phyloP scores from a whole-genome alignment of 1,140 invertebrate genomes.

The Euwallacea similis region DNA sequence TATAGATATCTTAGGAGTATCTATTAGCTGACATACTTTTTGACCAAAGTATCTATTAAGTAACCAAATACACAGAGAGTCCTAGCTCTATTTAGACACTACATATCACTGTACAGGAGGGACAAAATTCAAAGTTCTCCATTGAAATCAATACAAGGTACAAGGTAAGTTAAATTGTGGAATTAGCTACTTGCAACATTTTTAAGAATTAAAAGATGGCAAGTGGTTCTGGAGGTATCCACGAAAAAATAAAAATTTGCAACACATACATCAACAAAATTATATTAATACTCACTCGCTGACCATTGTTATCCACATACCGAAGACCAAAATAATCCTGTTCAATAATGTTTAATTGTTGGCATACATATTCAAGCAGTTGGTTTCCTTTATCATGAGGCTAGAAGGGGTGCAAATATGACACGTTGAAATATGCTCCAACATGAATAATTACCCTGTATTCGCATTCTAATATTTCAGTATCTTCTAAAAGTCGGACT shows the following conservation, averaged over 20 bases:
- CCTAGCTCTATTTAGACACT: no score
- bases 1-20: no score
- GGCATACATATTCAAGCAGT: constrained; percentile 91
- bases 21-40: no score
- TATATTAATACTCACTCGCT: constrained; percentile 72
- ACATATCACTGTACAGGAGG: no score
- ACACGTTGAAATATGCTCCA: constrained; percentile 9
- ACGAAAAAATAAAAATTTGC: not conserved
- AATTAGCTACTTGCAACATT: no score
- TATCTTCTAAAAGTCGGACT: constrained; percentile 89
- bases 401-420: constrained; percentile 61
- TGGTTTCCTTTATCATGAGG: constrained; percentile 90
- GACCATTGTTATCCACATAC: constrained; percentile 89
- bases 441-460: constrained; percentile 73
- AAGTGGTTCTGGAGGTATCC: no score
- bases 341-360: constrained; percentile 90
- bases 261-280: not conserved
- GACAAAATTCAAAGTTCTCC: no score
- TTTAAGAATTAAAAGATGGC: no score
- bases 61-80: no score
- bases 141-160: no score
- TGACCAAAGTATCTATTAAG: no score
- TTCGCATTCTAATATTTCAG: constrained; percentile 92
- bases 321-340: constrained; percentile 97
- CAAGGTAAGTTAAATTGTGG: no score